Conservation (phyloP, 2,113 vertebrate genomes). For the Rhegmatorhina hoffmannsi region DNA sequence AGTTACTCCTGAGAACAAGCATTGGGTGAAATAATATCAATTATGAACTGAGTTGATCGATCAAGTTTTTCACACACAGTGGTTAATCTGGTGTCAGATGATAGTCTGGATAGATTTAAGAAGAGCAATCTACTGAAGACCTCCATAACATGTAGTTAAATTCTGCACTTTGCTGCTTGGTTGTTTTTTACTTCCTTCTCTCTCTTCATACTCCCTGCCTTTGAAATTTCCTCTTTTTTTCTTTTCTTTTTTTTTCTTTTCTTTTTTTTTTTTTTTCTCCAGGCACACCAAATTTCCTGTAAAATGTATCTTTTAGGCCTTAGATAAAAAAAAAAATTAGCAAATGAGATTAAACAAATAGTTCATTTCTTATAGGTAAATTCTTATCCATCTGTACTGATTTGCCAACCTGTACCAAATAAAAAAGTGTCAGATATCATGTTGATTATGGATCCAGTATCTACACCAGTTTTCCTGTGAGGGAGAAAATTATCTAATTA, state of each 20-base stretch:
- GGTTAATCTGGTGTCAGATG: neutral
- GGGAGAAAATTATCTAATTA: neutral
- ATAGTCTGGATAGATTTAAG: neutral
- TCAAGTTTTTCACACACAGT: neutral
- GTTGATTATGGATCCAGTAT: neutral
- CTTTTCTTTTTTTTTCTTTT: neutral
- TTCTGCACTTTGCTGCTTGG: neutral
- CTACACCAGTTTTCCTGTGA: neutral
- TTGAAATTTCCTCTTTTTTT: neutral
- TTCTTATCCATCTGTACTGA: neutral
- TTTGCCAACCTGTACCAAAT: neutral
- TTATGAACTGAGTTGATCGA: neutral
- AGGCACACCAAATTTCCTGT: neutral
- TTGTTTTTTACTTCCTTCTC: neutral
- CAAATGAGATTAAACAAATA: neutral
- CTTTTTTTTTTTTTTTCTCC: neutral
- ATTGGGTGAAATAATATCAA: neutral
- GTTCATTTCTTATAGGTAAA: neutral
- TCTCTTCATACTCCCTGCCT: neutral
- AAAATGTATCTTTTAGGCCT: neutral
- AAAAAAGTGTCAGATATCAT: neutral
- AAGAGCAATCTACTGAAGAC: neutral
- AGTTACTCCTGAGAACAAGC: neutral
- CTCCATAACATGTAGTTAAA: neutral
- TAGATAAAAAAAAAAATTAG: neutral